Evolutionary conservation across 2,888 invertebrate genomes (phyloP).

Genomic region (Cantharis flavilabris): DNA sequence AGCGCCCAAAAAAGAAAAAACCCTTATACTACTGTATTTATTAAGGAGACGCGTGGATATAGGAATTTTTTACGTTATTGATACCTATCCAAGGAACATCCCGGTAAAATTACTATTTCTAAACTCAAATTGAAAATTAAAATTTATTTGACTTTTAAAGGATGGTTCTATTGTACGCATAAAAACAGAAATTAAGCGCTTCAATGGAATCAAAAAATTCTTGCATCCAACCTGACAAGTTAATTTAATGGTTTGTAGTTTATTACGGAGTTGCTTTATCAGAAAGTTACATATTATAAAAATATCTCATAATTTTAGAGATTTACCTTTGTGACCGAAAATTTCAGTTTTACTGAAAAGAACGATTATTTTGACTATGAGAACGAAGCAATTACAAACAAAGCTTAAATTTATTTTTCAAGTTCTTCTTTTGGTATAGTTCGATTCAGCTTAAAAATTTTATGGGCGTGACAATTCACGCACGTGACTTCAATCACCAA

Average conservation of each 20-base stretch:
- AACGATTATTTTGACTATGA: background rate
- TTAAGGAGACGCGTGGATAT: background rate
- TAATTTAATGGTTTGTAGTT: background rate
- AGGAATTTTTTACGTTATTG: background rate
- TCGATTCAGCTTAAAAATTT: background rate
- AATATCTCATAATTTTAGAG: background rate
- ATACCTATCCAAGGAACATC: background rate
- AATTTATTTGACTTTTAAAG: background rate
- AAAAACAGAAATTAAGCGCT: background rate
- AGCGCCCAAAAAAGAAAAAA: background rate
- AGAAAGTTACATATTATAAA: background rate
- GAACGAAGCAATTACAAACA: background rate
- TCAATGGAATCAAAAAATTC: background rate
- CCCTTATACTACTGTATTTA: background rate
- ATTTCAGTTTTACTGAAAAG: background rate
- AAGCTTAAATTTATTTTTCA: background rate
- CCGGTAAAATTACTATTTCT: background rate
- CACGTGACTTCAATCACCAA: background rate
- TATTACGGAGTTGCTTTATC: background rate
- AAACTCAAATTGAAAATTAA: background rate
- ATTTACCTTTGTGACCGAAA: background rate
- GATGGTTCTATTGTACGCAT: background rate
- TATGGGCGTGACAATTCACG: background rate
- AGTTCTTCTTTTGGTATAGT: background rate
- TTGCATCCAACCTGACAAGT: background rate